Conservation (phyloP, 1,140 invertebrate species). For the Plutomurus gul region DNA sequence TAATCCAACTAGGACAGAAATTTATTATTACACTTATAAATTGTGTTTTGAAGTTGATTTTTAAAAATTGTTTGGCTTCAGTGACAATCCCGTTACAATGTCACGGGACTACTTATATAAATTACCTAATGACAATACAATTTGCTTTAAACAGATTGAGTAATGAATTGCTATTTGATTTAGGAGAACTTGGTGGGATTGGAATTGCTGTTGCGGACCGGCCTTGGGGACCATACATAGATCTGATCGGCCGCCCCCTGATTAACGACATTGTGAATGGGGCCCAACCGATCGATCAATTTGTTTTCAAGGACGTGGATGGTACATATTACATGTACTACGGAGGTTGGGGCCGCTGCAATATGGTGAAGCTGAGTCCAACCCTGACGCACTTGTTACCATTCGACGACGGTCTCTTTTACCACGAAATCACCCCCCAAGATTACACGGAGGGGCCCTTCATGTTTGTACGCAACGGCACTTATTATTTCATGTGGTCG, state of each 20-base stretch:
- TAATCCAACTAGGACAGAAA: no score
- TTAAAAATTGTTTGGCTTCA: no score
- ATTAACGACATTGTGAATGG: constrained; percentile 37
- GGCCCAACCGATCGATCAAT: constrained; percentile 36
- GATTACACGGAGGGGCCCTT: constrained; percentile 38
- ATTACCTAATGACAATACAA: no score
- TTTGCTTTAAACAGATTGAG: no score
- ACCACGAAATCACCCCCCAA: constrained; percentile 36
- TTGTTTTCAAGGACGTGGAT: constrained; percentile 27
- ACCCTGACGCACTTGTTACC: constrained; percentile 21
- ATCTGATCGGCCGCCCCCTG: constrained; percentile 22
- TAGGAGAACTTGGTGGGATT: constrained; percentile 30
- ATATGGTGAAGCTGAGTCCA: not conserved
- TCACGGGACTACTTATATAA: no score
- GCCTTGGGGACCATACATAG: constrained; percentile 13
- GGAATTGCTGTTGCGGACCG: not conserved
- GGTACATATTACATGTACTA: constrained; percentile 35
- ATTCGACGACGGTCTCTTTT: constrained; percentile 36
- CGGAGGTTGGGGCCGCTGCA: constrained; percentile 37
- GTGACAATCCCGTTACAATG: no score
- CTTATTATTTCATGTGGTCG: constrained; percentile 45
- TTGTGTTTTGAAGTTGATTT: no score
- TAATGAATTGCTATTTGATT: no score
- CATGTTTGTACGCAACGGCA: constrained; percentile 39
- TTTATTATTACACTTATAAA: no score